Percentiles rank a stretch among this genome's conserved stretches.
These are phyloP conservation scores for Sinosuthora webbiana DNA, from an alignment of 2,113 vertebrate species.

Conservation along the genomic window DNA sequence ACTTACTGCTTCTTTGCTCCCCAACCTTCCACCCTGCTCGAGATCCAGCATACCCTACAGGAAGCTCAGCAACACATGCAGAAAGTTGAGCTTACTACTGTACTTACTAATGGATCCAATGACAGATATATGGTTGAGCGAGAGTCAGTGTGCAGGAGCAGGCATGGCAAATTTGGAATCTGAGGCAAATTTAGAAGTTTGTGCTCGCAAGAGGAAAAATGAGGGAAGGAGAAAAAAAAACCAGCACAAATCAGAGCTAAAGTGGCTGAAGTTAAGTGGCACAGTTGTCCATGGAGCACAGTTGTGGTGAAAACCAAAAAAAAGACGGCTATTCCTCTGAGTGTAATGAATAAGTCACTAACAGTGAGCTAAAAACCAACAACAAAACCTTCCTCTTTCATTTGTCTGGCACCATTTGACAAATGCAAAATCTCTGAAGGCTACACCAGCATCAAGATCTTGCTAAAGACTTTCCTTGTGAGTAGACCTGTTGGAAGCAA, in stretches of 20 bases:
- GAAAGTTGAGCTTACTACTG: constrained; percentile 49
- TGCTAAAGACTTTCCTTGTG: not conserved
- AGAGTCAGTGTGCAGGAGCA: constrained; percentile 30
- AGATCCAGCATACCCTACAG: not conserved
- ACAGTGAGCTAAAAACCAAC: not conserved
- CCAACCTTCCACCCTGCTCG: not conserved
- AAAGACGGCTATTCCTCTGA: not conserved
- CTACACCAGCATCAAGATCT: not conserved
- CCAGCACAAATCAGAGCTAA: constrained; percentile 33
- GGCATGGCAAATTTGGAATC: constrained; percentile 63
- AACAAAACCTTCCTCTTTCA: not conserved
- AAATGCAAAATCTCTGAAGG: not conserved
- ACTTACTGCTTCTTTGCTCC: constrained; percentile 12
- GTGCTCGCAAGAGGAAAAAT: not conserved
- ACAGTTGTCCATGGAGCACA: not conserved
- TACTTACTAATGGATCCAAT: constrained; percentile 58
- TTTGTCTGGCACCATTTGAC: not conserved
- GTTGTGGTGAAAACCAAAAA: not conserved
- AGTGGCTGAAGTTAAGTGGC: not conserved
- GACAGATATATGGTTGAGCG: constrained; percentile 28
- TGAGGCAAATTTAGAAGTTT: constrained; percentile 58
- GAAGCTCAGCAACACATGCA: constrained; percentile 16
- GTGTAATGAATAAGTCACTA: not conserved
- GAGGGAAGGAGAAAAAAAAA: not conserved
- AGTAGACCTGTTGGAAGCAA: not conserved